phyloP scores from a whole-genome alignment of 2,888 invertebrate species.

The Melolontha melolontha region DNA sequence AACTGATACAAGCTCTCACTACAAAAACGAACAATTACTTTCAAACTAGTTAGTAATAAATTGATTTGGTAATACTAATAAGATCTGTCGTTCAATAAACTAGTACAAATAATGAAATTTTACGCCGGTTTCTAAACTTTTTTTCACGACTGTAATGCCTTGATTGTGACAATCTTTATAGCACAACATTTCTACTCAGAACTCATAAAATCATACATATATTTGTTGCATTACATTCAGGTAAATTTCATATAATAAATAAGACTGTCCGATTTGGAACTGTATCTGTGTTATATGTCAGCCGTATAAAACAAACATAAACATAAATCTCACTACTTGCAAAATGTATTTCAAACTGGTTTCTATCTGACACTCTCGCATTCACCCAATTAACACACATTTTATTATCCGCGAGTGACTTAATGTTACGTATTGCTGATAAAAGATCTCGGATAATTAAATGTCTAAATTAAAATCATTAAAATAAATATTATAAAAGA shows the following conservation, averaged over 20 bases:
- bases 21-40: no score
- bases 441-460: slow-evolving; percentile 30
- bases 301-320: slow-evolving; percentile 10
- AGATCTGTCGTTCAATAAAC: background rate
- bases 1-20: no score
- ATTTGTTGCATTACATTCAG: background rate
- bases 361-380: slow-evolving; percentile 27
- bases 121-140: background rate
- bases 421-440: slow-evolving; percentile 21
- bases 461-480: slow-evolving; percentile 23
- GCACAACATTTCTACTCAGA: background rate
- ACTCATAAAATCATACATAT: slow-evolving; percentile 25
- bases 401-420: slow-evolving; percentile 22
- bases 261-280: slow-evolving; percentile 18
- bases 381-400: slow-evolving; percentile 37
- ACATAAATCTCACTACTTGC: slow-evolving; percentile 28
- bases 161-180: slow-evolving; percentile 5
- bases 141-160: background rate
- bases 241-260: slow-evolving; percentile 14
- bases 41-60: no score
- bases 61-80: no score
- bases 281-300: slow-evolving; percentile 22
- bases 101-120: slow-evolving; percentile 11
- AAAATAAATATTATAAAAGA: slow-evolving; percentile 14
- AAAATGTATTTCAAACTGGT: slow-evolving; percentile 36